These are phyloP conservation scores for Sphaerodactylus townsendi DNA, from an alignment of 2,113 vertebrate species.

Conservation along the genomic window DNA sequence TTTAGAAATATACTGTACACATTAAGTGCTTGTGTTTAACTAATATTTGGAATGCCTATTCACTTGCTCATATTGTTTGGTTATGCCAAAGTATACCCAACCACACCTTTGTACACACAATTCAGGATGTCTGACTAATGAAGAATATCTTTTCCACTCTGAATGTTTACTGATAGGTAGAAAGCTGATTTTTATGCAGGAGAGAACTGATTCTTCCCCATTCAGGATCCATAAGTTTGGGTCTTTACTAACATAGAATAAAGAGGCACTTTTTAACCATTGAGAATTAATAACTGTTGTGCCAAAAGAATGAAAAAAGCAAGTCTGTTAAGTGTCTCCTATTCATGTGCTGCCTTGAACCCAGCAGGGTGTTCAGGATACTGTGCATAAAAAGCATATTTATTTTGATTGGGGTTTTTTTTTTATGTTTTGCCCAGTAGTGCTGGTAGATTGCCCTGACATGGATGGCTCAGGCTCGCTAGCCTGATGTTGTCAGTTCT, in stretches of 20 bases:
- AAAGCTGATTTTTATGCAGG: not conserved
- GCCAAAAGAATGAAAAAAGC: not conserved
- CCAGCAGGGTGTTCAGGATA: not conserved
- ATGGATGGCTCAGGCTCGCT: no score
- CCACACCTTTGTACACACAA: not conserved
- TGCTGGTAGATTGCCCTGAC: no score
- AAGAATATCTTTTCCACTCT: not conserved
- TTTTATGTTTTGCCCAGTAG: no score
- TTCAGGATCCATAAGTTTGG: not conserved
- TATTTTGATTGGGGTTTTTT: no score
- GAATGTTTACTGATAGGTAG: not conserved
- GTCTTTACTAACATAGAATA: not conserved
- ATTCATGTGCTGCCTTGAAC: not conserved
- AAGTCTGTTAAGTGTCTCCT: not conserved
- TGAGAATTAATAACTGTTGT: no score
- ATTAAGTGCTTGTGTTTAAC: not conserved
- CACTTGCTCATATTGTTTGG: not conserved
- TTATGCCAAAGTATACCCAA: not conserved
- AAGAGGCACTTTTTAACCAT: not conserved
- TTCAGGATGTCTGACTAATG: no score
- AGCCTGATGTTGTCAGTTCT: no score
- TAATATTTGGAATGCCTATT: not conserved
- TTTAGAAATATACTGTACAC: no score
- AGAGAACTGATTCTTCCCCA: not conserved
- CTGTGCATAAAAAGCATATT: not conserved